Base-by-base conservation (phyloP, 1,140 invertebrate species). In the Drosophila sp. region DNA sequence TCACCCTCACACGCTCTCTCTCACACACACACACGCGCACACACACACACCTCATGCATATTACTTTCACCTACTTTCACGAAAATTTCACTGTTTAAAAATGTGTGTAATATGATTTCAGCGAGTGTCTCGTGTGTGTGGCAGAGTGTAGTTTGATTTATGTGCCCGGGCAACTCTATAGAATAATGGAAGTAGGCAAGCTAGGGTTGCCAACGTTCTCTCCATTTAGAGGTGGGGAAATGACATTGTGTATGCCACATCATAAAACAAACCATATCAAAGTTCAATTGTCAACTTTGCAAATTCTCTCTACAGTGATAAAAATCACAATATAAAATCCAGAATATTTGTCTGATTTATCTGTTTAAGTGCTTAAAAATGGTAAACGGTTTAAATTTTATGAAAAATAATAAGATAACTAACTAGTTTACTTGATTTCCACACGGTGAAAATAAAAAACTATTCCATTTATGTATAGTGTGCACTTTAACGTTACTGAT, bases 41-140 rank as follows among this genome's bases (percentile, higher is more conserved):
- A 50, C 62, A 62, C 58, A 48, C 70, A 61, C 58, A 79, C 63
- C 21, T 48, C 72, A 79, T 79, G 80, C 66, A 74, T 70, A 87
- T 71, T 67, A 84, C 78, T 86, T 81, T 86, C 77, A 76, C 62
- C 76, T 74, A 67, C 71, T 83, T 81, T 75, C 64, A 69, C 50
- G 70, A 32, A 50, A 59, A 36, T 80, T 82, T 80, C 74, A 54
- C 59, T 74, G 72, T 67, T 71, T 51, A 80, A 84, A 76, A 84
- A 29, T 50, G 27, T 48, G 61, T 79, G 66, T 84, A 76, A 83
- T 83, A 63, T 38, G 50, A 48, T 59, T 61, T 63, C 5, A 9
- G 32, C 43, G 32, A 8, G 40, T 46, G 25, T 59, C 14, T 56
- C 8, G n/a, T 29, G 13, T 25, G 36, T 40, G 34, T 36, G 54